Percentiles rank a stretch among this genome's conserved stretches.
These are phyloP conservation scores for Epizoanthus scotinus DNA, from an alignment of 92 coral and sea anemone genomes.

Conservation along the genomic window DNA sequence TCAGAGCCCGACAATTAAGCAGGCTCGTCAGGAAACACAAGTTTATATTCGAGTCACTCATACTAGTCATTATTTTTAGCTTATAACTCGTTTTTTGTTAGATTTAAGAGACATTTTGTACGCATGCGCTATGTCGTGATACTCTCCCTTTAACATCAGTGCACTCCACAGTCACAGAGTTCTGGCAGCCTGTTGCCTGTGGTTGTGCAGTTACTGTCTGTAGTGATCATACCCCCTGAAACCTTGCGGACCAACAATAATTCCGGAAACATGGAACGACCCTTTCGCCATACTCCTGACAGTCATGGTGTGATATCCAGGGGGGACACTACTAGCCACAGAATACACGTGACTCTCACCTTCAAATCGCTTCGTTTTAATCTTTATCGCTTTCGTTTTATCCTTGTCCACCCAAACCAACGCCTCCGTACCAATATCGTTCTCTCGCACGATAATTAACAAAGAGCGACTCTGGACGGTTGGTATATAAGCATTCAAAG, in stretches of 20 bases:
- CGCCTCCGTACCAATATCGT: constrained; percentile 22
- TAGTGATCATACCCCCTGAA: constrained; percentile 18
- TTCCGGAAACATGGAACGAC: constrained; percentile 19
- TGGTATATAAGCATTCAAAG: not conserved
- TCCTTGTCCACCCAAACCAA: constrained; percentile 21
- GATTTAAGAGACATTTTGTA: too few species aligned
- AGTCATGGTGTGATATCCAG: constrained; percentile 29
- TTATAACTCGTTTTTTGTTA: too few species aligned
- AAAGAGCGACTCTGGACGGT: constrained; percentile 12
- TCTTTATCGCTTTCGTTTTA: constrained; percentile 10
- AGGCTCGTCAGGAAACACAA: too few species aligned
- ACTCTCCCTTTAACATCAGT: too few species aligned
- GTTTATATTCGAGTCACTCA: too few species aligned
- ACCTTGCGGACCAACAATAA: constrained; percentile 30
- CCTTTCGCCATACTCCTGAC: constrained; percentile 11
- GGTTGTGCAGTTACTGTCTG: not conserved
- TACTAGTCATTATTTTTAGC: too few species aligned
- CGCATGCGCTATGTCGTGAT: too few species aligned
- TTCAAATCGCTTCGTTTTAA: constrained; percentile 25
- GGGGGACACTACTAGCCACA: constrained; percentile 26
- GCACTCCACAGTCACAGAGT: too few species aligned
- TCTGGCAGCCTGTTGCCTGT: too few species aligned
- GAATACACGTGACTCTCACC: constrained; percentile 37
- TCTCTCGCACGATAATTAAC: constrained; percentile 18
- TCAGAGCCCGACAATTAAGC: too few species aligned